phyloP scores from a whole-genome alignment of 2,888 invertebrate species.

The Petrophora chlorosata region DNA sequence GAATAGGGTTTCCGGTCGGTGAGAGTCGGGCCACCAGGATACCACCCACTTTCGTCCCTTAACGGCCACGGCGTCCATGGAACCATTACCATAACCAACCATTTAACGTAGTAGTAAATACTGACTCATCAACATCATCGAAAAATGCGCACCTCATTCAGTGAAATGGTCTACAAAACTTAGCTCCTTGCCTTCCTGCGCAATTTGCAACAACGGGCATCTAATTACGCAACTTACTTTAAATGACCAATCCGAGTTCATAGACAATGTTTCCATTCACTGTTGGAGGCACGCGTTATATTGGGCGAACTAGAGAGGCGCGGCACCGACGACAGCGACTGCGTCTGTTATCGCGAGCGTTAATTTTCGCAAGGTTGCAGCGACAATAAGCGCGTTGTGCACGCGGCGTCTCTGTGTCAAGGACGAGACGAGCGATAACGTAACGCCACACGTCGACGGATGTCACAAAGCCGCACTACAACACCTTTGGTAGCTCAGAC shows the following conservation, averaged over 20 bases:
- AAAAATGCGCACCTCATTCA: too few species aligned
- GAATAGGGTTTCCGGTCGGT: conserved; percentile 82
- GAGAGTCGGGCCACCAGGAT: conserved; percentile 73
- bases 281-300: conserved; percentile 37
- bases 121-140: too few species aligned
- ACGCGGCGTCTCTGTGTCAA: conserved; percentile 80
- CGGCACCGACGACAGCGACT: conserved; percentile 49
- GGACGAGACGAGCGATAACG: conserved; percentile 81
- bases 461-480: conserved; percentile 50
- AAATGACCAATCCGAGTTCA: conserved; percentile 29
- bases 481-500: conserved; percentile 23
- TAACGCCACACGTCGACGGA: conserved; percentile 54
- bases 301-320: conserved; percentile 36
- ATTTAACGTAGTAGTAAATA: too few species aligned
- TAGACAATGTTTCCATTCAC: conserved; percentile 51
- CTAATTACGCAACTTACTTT: neutral
- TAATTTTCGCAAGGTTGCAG: conserved; percentile 80
- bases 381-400: conserved; percentile 78
- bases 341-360: conserved; percentile 66
- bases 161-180: too few species aligned
- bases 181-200: too few species aligned
- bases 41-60: conserved; percentile 79
- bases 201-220: neutral
- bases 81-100: too few species aligned
- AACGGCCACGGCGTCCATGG: conserved; percentile 47